Evolutionary conservation across 2,888 invertebrate species (phyloP).

Genomic region (Strigamia crassipes): DNA sequence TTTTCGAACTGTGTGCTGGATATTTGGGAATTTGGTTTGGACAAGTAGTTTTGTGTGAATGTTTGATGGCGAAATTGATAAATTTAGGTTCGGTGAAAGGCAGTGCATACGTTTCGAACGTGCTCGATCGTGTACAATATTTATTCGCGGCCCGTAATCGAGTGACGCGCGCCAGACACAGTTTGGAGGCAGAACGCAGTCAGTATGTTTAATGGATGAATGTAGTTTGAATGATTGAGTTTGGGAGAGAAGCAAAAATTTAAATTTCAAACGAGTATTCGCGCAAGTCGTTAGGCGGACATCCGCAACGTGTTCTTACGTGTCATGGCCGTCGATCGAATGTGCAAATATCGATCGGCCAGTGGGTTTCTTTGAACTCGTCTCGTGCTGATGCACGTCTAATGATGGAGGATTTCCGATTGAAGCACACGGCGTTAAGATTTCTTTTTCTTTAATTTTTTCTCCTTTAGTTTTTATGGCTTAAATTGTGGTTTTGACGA

Average conservation of each 20-base stretch:
- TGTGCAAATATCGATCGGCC: conserved; percentile 31
- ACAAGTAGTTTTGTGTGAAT: too few species aligned
- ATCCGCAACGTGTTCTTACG: conserved; percentile 1
- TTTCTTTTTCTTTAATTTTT: not conserved
- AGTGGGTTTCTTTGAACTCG: not conserved
- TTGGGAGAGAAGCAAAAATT: not conserved
- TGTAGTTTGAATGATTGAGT: not conserved
- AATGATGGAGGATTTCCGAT: conserved; percentile 32
- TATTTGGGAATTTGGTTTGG: too few species aligned
- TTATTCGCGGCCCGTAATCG: not conserved
- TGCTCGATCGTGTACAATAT: too few species aligned
- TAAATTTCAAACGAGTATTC: conserved; percentile 38
- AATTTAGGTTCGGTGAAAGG: too few species aligned
- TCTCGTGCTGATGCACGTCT: not conserved
- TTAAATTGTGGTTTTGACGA: not conserved
- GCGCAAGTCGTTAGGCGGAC: not conserved
- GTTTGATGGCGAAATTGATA: too few species aligned
- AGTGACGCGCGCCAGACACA: not conserved
- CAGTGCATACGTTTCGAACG: too few species aligned
- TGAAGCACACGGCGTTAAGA: not conserved
- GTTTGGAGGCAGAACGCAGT: not conserved
- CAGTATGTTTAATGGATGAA: conserved; percentile 38
- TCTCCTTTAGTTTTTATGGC: not conserved
- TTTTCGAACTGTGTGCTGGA: too few species aligned
- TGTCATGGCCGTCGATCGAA: conserved; percentile 32